Evolutionary conservation across 2,888 invertebrate species (phyloP), one percentile per base, ranked within the genome.

Genomic region (Fissipunctia ypsillon): DNA sequence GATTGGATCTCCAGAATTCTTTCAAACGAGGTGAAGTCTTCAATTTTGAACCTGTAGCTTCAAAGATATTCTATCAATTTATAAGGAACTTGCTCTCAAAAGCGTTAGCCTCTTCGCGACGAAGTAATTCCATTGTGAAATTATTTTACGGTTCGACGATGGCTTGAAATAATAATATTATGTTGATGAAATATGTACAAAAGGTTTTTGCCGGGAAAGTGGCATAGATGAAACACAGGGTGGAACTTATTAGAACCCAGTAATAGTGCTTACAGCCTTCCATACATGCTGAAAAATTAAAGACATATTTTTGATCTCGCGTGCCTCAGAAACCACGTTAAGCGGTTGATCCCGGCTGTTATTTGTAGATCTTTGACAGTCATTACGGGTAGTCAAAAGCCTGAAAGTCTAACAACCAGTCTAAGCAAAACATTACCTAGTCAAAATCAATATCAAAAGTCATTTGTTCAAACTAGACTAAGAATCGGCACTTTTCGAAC

Each of bases 121-220:
- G 16, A 12, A 25, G 45, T 73, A 76, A 76, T 76, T 76, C 41
- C 25, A 67, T 48, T 76, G 67, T 48, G 22, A 67, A 66, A 57
- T 76, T 31, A 76, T 68, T 41, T n/a, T 25, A 31, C 10, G 48
- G 41, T 67, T 25, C 9, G 6, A 31, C 12, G 22, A 48, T 35
- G 28, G 28, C 54, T 73, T 65, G 54, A 19, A 45, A 57, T 48
- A 45, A 57, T 48, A 72, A 28, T 56, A 76, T 65, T 65, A 16
- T 16, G 12, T 56, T 45, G 0, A 12, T 45, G 6, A 19, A 67
- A 25, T 6, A 25, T 12, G 43, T 16, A n/a, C 9, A 3, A 41
- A 59, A 31, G 12, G n/a, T 25, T 60, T 60, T 41, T 19, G 16
- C 10, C 16, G 3, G 16, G n/a, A 16, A 41, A 0, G 16, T 38